Conservation (phyloP, 2,797 vertebrate genomes). For the Morus bassanus region DNA sequence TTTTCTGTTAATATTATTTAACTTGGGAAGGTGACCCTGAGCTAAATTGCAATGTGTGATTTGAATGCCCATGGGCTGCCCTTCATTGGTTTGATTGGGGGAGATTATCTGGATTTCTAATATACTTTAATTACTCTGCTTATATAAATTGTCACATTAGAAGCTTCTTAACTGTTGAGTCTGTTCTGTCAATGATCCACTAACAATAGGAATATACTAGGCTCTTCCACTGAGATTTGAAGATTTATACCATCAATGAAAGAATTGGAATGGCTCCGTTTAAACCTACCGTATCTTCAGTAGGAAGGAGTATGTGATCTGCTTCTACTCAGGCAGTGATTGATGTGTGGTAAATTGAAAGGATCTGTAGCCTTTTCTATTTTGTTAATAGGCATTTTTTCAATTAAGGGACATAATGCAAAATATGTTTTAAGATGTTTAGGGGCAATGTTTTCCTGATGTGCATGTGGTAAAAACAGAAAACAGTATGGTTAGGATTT, state of each 20-base stretch:
- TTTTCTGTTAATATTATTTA: constrained; percentile 32
- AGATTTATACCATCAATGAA: neutral
- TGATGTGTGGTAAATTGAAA: neutral
- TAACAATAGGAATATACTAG: constrained; percentile 19
- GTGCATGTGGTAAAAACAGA: neutral
- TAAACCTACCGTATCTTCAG: neutral
- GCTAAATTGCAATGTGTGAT: constrained; percentile 12
- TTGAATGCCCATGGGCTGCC: constrained; percentile 19
- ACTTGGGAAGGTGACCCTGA: constrained; percentile 41
- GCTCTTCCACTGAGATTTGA: constrained; percentile 37
- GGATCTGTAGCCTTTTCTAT: neutral
- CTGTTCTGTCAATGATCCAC: constrained; percentile 7
- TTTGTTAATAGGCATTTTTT: neutral
- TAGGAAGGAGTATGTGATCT: neutral
- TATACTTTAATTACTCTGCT: constrained; percentile 49
- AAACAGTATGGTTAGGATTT: neutral
- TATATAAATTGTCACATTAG: constrained; percentile 54
- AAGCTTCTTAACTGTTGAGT: constrained; percentile 38
- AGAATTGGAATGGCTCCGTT: neutral
- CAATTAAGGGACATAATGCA: neutral
- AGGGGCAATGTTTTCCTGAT: neutral
- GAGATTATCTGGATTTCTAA: constrained; percentile 52
- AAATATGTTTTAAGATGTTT: neutral
- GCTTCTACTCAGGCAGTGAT: neutral
- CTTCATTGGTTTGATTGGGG: constrained; percentile 24